phyloP scores from a whole-genome alignment of 2,113 vertebrate species.

The Podiceps cristatus region DNA sequence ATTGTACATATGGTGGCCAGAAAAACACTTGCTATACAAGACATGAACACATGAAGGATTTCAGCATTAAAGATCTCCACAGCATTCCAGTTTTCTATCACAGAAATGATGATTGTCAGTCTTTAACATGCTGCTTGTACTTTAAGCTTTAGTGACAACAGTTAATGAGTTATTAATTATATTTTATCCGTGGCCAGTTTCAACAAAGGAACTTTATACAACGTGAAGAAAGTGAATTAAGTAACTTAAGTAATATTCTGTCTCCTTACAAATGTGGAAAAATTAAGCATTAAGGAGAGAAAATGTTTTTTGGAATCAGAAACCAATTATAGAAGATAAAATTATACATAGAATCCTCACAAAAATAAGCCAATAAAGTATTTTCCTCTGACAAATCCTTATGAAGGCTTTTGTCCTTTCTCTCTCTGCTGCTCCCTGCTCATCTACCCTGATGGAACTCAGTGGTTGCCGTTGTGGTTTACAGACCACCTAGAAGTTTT shows the following conservation, averaged over 20 bases:
- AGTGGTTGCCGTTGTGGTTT: accelerated
- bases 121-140: not conserved
- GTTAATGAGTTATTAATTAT: not conserved
- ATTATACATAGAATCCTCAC: not conserved
- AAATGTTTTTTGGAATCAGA: not conserved
- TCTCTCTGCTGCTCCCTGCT: not conserved
- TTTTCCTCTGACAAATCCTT: not conserved
- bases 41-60: not conserved
- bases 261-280: not conserved
- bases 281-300: not conserved
- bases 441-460: not conserved
- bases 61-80: not conserved
- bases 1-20: not conserved
- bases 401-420: not conserved
- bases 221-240: not conserved
- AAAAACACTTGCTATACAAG: not conserved
- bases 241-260: not conserved
- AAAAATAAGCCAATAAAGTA: not conserved
- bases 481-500: not conserved
- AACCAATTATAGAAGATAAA: not conserved
- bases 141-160: not conserved
- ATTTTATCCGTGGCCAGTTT: not conserved
- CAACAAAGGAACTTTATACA: not conserved
- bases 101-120: not conserved
- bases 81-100: not conserved